These are phyloP conservation scores for Cetoscarus ocellatus DNA, from an alignment of 2,797 vertebrate genomes.

Conservation along the genomic window DNA sequence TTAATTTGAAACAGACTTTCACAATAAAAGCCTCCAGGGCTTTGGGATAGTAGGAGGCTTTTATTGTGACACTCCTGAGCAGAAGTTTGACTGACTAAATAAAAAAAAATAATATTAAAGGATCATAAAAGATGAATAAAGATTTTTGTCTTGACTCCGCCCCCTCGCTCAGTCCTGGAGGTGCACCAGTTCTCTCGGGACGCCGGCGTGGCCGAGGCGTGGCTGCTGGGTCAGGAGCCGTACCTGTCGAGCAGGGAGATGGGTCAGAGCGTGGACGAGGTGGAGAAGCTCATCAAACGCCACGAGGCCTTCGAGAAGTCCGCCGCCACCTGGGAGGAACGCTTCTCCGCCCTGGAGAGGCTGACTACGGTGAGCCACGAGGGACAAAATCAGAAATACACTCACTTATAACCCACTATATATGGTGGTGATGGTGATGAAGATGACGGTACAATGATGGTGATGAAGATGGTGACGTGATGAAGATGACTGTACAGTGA, in stretches of 20 bases:
- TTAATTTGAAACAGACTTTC: not conserved
- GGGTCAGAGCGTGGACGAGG: conserved; percentile 94
- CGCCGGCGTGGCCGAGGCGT: conserved; percentile 95
- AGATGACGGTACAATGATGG: no score
- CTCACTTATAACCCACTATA: no score
- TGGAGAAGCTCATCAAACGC: conserved; percentile 96
- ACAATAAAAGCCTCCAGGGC: no score
- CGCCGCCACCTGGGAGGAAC: conserved; percentile 96
- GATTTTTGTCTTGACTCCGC: not conserved
- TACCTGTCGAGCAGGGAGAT: conserved; percentile 80
- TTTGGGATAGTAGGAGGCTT: no score
- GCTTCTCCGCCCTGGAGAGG: conserved; percentile 94
- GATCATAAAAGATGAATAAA: no score
- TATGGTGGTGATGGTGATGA: no score
- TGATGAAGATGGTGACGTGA: no score
- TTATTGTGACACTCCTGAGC: no score
- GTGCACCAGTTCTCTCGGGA: conserved; percentile 98
- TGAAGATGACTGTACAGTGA: no score
- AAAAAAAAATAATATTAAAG: no score
- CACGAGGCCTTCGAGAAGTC: conserved; percentile 98
- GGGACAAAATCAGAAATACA: not conserved
- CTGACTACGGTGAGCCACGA: conserved; percentile 90
- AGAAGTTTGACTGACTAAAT: no score
- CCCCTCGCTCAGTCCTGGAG: conserved; percentile 88
- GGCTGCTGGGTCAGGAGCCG: conserved; percentile 95